phyloP scores from a whole-genome alignment of 2,888 invertebrate species.

The Noctua fimbriata region DNA sequence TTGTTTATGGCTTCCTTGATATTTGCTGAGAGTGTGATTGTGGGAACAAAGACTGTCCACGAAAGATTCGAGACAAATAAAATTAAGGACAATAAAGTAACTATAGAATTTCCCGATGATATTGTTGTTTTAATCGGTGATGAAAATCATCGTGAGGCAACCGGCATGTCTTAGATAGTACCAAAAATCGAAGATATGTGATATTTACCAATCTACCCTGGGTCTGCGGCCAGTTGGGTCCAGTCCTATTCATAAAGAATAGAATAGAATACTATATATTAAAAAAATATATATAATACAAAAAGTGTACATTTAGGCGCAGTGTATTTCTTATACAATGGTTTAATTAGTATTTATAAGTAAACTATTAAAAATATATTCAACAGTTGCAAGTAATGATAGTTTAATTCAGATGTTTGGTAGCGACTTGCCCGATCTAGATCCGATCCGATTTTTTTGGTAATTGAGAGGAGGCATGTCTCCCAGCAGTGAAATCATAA shows the following conservation, averaged over 20 bases:
- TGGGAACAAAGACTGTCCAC: conserved; percentile 38
- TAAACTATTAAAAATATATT: too few species aligned
- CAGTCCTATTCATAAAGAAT: neutral
- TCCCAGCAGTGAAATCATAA: neutral
- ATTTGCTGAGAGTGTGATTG: conserved; percentile 41
- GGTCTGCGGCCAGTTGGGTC: rapidly evolving
- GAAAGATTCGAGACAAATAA: conserved; percentile 3
- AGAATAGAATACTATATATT: too few species aligned
- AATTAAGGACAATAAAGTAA: conserved; percentile 6
- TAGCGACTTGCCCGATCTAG: too few species aligned
- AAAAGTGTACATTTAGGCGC: too few species aligned
- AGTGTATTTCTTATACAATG: too few species aligned
- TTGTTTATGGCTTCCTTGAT: conserved; percentile 59
- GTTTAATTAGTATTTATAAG: too few species aligned
- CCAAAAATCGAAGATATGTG: neutral
- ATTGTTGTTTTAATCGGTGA: neutral
- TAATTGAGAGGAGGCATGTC: neutral
- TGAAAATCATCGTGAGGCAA: neutral
- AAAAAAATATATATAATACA: too few species aligned
- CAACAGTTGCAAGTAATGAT: too few species aligned
- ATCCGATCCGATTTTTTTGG: too few species aligned
- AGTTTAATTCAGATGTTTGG: too few species aligned
- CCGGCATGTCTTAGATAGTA: neutral
- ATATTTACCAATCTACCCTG: neutral
- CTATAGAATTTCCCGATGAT: neutral